Percentiles rank a stretch among this genome's conserved stretches.
These are phyloP conservation scores for Hyperopisus bebe DNA, from an alignment of 2,113 vertebrate species.

Conservation along the genomic window DNA sequence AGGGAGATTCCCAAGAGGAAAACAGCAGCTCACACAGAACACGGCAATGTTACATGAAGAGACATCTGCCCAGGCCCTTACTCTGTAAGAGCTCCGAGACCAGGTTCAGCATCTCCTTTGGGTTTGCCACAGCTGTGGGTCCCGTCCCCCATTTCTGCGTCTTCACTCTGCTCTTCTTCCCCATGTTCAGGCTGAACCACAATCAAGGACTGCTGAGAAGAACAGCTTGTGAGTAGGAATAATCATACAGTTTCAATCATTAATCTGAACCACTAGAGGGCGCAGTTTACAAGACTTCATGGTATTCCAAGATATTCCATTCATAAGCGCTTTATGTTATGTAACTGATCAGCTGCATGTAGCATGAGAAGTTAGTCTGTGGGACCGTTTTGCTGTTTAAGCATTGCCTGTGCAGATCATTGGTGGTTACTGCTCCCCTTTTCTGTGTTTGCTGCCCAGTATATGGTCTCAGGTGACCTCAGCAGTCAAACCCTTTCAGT, in stretches of 20 bases:
- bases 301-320: not conserved
- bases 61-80: constrained; percentile 48
- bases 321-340: not conserved
- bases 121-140: constrained; percentile 70
- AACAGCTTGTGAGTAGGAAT: not conserved
- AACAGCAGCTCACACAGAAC: not conserved
- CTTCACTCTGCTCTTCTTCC: constrained; percentile 97
- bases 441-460: not conserved
- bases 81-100: constrained; percentile 89
- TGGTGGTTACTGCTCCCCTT: not conserved
- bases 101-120: constrained; percentile 91
- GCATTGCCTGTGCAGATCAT: not conserved
- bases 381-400: not conserved
- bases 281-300: not conserved
- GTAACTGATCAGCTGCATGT: not conserved
- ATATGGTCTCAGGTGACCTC: not conserved
- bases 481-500: not conserved
- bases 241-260: not conserved
- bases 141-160: constrained; percentile 89
- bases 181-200: constrained; percentile 73
- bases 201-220: not conserved
- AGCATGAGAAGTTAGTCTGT: not conserved
- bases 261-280: constrained; percentile 8
- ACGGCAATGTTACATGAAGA: not conserved
- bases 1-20: not conserved